phyloP scores from a whole-genome alignment of 2,113 vertebrate genomes.

The Psilopogon haemacephalus region DNA sequence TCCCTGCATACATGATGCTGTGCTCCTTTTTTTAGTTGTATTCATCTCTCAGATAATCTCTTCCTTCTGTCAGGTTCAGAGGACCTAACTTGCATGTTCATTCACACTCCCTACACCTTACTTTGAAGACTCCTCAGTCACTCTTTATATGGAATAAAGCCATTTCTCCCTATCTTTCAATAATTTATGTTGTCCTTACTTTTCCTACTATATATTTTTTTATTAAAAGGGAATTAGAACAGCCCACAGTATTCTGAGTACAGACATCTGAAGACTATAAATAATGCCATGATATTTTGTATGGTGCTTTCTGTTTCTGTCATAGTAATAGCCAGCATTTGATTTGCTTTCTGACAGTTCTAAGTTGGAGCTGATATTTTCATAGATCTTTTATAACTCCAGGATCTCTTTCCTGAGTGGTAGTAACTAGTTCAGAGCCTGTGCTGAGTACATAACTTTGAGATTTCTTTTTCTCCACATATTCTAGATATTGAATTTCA shows the following conservation, averaged over 20 bases:
- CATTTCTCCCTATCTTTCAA: neutral
- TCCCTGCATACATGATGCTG: rapidly evolving
- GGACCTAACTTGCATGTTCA: neutral
- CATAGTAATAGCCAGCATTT: slow-evolving; percentile 42
- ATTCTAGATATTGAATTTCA: slow-evolving; percentile 48
- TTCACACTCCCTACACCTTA: neutral
- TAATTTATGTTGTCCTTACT: slow-evolving; percentile 21
- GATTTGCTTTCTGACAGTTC: slow-evolving; percentile 55
- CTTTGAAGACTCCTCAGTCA: neutral
- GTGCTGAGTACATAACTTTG: slow-evolving; percentile 44
- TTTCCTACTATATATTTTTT: neutral
- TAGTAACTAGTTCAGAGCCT: slow-evolving; percentile 37
- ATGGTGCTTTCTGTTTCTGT: slow-evolving; percentile 17
- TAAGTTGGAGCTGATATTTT: slow-evolving; percentile 53
- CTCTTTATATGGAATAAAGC: neutral
- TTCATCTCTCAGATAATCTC: neutral
- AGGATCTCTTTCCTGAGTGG: slow-evolving; percentile 40
- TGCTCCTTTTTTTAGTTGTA: neutral
- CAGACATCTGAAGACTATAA: slow-evolving; percentile 30
- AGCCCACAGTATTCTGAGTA: neutral
- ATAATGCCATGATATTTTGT: slow-evolving; percentile 40
- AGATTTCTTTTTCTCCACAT: slow-evolving; percentile 42
- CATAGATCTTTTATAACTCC: slow-evolving; percentile 52
- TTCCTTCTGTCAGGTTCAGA: neutral
- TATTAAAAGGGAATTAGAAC: neutral